These are phyloP conservation scores for Varanus salvator DNA, from an alignment of 2,113 vertebrate genomes.

Conservation along the genomic window DNA sequence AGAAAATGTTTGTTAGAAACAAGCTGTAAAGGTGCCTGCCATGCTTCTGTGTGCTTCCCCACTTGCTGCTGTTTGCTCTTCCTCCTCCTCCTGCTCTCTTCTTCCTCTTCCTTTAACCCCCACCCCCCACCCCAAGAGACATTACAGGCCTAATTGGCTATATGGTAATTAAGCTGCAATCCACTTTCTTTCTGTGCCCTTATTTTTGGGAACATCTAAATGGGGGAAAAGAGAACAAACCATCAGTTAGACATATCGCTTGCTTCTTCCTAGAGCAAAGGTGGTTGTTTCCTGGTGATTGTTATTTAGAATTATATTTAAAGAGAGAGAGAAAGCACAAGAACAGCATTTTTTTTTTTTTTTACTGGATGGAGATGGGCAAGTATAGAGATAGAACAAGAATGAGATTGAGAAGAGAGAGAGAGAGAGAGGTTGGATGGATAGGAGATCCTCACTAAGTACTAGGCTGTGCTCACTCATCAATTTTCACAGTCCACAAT, in stretches of 20 bases:
- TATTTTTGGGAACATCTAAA: background rate
- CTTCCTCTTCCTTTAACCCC: no score
- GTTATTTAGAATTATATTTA: background rate
- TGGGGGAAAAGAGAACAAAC: background rate
- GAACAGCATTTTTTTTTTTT: no score
- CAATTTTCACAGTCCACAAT: background rate
- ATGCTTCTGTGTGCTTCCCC: background rate
- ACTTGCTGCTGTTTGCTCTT: background rate
- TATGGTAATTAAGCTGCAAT: background rate
- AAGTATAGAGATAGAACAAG: background rate
- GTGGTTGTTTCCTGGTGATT: background rate
- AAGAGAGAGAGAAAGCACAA: background rate
- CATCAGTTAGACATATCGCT: background rate
- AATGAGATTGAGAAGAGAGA: no score
- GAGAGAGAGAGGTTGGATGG: no score
- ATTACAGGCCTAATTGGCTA: rapidly evolving
- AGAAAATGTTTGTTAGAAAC: background rate
- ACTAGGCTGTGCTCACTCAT: background rate
- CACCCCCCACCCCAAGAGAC: rapidly evolving
- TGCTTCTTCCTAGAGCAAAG: slow-evolving; percentile 18
- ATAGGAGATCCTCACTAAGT: rapidly evolving
- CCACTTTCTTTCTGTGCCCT: background rate
- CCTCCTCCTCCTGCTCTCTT: no score
- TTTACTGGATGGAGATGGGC: no score
- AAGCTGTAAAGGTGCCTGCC: background rate